Evolutionary conservation across 2,888 invertebrate genomes (phyloP).

Genomic region (Epinotia bilunana): DNA sequence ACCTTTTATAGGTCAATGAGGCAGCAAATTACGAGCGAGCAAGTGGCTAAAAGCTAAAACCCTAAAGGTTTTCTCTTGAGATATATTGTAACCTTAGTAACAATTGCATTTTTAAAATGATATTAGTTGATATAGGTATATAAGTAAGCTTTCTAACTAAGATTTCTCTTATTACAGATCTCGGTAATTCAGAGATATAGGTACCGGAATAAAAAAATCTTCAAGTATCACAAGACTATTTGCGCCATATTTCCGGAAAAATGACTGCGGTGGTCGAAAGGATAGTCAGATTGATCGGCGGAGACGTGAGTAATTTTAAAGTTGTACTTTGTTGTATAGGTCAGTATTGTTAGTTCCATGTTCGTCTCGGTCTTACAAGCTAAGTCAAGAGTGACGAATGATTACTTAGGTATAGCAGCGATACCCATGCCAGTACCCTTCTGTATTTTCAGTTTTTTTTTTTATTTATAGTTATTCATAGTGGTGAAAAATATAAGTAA

Average conservation of each 20-base stretch:
- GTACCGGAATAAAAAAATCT: neutral
- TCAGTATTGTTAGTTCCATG: neutral
- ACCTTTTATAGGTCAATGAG: neutral
- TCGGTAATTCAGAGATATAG: neutral
- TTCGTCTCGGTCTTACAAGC: too few relatives aligned
- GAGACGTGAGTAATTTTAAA: neutral
- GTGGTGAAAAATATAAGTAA: too few relatives aligned
- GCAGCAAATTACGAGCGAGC: neutral
- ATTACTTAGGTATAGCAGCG: too few relatives aligned
- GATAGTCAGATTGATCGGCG: neutral
- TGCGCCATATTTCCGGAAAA: neutral
- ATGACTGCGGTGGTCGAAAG: neutral
- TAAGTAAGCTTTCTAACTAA: neutral
- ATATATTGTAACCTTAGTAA: neutral
- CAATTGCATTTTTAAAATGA: neutral
- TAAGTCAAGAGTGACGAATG: too few relatives aligned
- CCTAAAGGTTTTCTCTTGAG: neutral
- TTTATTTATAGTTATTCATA: too few relatives aligned
- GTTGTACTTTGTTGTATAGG: neutral
- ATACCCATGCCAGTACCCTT: too few relatives aligned
- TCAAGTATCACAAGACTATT: neutral
- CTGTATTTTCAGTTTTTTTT: too few relatives aligned
- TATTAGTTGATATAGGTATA: neutral
- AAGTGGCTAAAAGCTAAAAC: neutral
- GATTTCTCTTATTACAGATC: conserved; percentile 2